phyloP scores from a whole-genome alignment of 1,140 invertebrate species.

The Drosophila cardini region DNA sequence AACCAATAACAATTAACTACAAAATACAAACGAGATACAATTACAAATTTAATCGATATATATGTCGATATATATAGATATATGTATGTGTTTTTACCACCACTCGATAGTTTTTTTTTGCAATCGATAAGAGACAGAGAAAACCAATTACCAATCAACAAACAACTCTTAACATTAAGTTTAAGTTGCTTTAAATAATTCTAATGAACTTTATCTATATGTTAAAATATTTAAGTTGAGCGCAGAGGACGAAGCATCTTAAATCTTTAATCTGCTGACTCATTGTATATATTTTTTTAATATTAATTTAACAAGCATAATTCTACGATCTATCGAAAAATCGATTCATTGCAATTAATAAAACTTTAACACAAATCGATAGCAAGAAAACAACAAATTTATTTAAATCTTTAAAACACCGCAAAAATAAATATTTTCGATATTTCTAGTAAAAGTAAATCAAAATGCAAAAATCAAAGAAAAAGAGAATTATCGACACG shows the following conservation, averaged over 20 bases:
- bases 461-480: conserved; percentile 31
- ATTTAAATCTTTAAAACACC: neutral
- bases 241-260: conserved; percentile 16
- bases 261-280: conserved; percentile 12
- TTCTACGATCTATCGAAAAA: conserved; percentile 42
- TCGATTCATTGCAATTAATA: conserved; percentile 46
- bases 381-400: conserved; percentile 14
- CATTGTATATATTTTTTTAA: conserved; percentile 49
- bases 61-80: conserved; percentile 27
- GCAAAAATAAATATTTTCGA: conserved; percentile 13
- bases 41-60: conserved; percentile 29
- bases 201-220: conserved; percentile 36
- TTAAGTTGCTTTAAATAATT: conserved; percentile 66
- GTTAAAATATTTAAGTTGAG: conserved; percentile 52
- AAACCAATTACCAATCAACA: conserved; percentile 26
- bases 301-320: conserved; percentile 37
- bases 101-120: conserved; percentile 47
- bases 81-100: conserved; percentile 46
- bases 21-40: conserved; percentile 3
- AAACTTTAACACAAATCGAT: conserved; percentile 6
- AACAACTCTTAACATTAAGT: conserved; percentile 54
- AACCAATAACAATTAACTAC: conserved; percentile 35
- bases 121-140: conserved; percentile 41
- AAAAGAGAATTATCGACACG: conserved; percentile 42
- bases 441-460: conserved; percentile 15